phyloP scores from a whole-genome alignment of 2,797 vertebrate genomes.

The Naso thynnoides region DNA sequence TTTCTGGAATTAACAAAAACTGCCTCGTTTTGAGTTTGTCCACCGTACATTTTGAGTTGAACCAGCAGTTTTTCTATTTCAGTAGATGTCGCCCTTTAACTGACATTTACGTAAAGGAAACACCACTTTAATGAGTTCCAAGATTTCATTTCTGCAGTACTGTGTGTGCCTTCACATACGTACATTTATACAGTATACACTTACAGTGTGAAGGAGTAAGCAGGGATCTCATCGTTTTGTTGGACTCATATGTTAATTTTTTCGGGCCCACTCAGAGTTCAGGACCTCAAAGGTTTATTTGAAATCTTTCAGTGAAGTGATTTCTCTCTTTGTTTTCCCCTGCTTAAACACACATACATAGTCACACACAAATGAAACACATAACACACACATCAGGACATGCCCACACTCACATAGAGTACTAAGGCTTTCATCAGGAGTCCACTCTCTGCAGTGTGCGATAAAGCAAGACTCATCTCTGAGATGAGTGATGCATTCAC shows the following conservation, averaged over 20 bases:
- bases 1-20: conserved; percentile 47
- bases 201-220: conserved; percentile 48
- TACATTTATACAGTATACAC: conserved; percentile 40
- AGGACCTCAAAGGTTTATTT: conserved; percentile 30
- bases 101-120: conserved; percentile 30
- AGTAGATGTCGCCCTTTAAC: conserved; percentile 26
- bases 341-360: conserved; percentile 24
- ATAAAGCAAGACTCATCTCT: conserved; percentile 16
- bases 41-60: conserved; percentile 43
- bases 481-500: conserved; percentile 12
- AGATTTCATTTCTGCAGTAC: conserved; percentile 47
- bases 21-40: conserved; percentile 54
- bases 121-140: conserved; percentile 15
- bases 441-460: conserved; percentile 22
- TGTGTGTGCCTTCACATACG: conserved; percentile 74
- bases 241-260: conserved; percentile 22
- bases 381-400: conserved; percentile 1
- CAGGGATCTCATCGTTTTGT: conserved; percentile 61
- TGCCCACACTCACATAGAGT: not conserved
- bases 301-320: conserved; percentile 19
- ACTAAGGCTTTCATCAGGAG: conserved; percentile 1
- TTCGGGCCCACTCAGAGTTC: conserved; percentile 20
- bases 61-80: conserved; percentile 48
- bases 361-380: not conserved
- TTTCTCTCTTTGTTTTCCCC: conserved; percentile 15